Evolutionary conservation across 2,797 vertebrate species (phyloP).

Genomic region (Poecilia gillii): DNA sequence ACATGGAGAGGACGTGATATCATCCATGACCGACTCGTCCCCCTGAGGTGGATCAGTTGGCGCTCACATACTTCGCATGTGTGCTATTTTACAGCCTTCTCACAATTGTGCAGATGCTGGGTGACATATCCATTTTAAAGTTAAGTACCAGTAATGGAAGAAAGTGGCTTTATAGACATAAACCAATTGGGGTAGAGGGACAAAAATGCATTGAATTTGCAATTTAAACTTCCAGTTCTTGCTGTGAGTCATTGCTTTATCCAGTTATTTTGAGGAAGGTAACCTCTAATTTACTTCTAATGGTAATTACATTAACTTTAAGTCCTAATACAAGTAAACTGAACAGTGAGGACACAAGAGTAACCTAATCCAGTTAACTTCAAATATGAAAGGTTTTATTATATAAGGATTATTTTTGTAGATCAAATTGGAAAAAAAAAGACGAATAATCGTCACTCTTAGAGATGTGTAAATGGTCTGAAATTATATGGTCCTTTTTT

Average conservation of each 20-base stretch:
- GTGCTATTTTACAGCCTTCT: not conserved
- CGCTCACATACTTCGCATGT: constrained; percentile 6
- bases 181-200: not conserved
- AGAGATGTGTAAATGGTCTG: not conserved
- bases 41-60: constrained; percentile 22
- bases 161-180: not conserved
- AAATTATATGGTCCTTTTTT: too few species aligned
- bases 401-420: not conserved
- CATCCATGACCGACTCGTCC: constrained; percentile 34
- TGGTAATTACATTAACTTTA: not conserved
- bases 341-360: not conserved
- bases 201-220: not conserved
- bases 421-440: not conserved
- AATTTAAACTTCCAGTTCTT: not conserved
- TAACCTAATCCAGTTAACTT: not conserved
- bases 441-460: not conserved
- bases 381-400: not conserved
- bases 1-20: constrained; percentile 49
- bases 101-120: not conserved
- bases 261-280: not conserved
- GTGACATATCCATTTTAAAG: not conserved
- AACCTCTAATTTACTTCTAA: not conserved
- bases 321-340: not conserved
- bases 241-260: not conserved
- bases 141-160: not conserved